Evolutionary conservation across 2,888 invertebrate species (phyloP).

Genomic region (Microctonus aethiopoides): DNA sequence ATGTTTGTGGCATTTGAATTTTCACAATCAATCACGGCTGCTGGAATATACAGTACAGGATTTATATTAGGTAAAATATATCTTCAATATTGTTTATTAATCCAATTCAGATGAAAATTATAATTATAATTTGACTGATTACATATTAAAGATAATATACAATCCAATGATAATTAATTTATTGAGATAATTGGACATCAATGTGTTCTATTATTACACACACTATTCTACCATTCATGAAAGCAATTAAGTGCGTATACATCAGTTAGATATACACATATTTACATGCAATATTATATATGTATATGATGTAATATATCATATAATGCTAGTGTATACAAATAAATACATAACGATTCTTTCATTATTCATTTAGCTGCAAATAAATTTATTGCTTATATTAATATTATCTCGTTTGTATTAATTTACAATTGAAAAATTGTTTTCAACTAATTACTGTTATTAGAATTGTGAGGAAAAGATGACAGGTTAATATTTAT

Average conservation of each 20-base stretch:
- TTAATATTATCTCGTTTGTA: not conserved
- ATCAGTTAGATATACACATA: not conserved
- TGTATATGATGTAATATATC: not conserved
- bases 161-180: not conserved
- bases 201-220: not conserved
- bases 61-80: slow-evolving; percentile 75
- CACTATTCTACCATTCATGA: not conserved
- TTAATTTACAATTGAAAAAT: not conserved
- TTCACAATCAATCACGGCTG: slow-evolving; percentile 76
- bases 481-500: not conserved
- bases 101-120: not conserved
- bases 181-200: not conserved
- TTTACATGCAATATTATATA: too few species aligned
- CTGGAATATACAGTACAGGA: slow-evolving; percentile 78
- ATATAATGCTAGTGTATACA: too few species aligned
- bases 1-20: slow-evolving; percentile 79
- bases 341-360: not conserved
- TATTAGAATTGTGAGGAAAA: not conserved
- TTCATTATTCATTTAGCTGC: not conserved
- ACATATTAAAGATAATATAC: not conserved
- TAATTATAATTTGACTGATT: not conserved
- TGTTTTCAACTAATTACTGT: not conserved
- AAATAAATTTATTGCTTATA: not conserved
- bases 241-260: not conserved
- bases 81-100: slow-evolving; percentile 31